Evolutionary conservation across 2,113 vertebrate species (phyloP), one percentile per base, ranked within the genome.

Genomic region (Cnemophilus loriae): DNA sequence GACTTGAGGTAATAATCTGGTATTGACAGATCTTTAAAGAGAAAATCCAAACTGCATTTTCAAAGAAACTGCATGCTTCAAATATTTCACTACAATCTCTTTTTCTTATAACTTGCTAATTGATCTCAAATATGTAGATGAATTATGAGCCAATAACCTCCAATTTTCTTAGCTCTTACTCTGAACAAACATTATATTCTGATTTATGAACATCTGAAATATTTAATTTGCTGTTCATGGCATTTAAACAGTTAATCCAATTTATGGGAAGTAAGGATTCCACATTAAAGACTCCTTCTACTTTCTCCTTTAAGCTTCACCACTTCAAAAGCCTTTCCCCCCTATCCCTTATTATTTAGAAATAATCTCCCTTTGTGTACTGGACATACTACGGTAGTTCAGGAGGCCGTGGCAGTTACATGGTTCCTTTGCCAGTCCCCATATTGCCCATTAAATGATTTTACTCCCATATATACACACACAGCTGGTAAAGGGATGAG

Each of bases 241-340:
- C 52, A 68, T 61, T 84, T 68, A 56, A 94, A 92, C 19, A 47
- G 88, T 95, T 96, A 91, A 92, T 74, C 27, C 55, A 74, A 89
- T 95, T 80, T 85, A 84, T 18, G 16, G 55, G n/a, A 84, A 64
- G 37, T 37, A 65, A 68, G 28, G 89, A 74, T 39, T 80, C 30
- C 44, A 70, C 46, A 78, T 63, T 50, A 75, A 80, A 61, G 61
- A 49, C 11, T 67, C 49, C 49, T 74, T 63, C 12, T 84, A 19
- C 49, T 75, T 91, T 87, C 28, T 71, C 37, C 37, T 64, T 87
- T 63, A 63, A 63, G 33, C 52, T 81, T 67, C 68, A 37, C 11
- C 44, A 61, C 30, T 85, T 67, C 27, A 56, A 77, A 95, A 87
- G 26, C 47, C 7, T 82, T 90, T 84, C 13, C 8, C 33, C 33